Evolutionary conservation across 2,797 vertebrate species (phyloP), one percentile per base, ranked within the genome.

Genomic region (Mus caroli): DNA sequence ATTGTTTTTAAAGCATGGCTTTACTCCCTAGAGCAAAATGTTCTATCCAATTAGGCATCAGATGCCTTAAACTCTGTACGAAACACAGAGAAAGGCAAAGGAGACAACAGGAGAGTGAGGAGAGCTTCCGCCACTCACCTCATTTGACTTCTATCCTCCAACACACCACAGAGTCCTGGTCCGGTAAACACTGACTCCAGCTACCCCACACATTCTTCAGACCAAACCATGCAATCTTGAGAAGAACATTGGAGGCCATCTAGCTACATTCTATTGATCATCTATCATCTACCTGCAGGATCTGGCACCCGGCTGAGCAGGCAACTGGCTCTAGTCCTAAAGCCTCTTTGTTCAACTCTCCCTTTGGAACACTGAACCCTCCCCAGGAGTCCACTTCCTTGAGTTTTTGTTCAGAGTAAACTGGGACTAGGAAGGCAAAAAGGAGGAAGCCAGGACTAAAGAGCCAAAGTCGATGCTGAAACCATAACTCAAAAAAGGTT

Each of bases 11-110:
- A 82, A 96, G 79, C 79, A 22, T 24, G 20, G 71, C 52, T 84
- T 93, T 93, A 92, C 92, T 95, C 40, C 94, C 83, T 88, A 46
- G 28, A 96, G 88, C 58, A 95, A 95, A 93, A 75, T 62, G 11
- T 46, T 69, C 37, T 54, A 92, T 88, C 40, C 56, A 92, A 88
- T 94, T 93, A 94, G 76, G 64, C 34, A 54, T 40, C 20, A 50
- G 50, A 1, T 22, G 40, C 50, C 86, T 64, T 26, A 20, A 67
- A 80, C 37, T 31, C 22, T 40, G 26, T 50, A 7, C 22, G 40
- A 80, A 79, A 56, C 8, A 7, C 77, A 75, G 60, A 86, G 46
- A 73, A 10, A 75, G 31, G 87, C 10, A 79, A 34, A 40, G 6
- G 71, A 4, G 6, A 28, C 17, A 17, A 26, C 4, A 71, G 56